These are phyloP conservation scores for Trinorchestia longiramus DNA, from an alignment of 1,140 invertebrate genomes.

Conservation along the genomic window DNA sequence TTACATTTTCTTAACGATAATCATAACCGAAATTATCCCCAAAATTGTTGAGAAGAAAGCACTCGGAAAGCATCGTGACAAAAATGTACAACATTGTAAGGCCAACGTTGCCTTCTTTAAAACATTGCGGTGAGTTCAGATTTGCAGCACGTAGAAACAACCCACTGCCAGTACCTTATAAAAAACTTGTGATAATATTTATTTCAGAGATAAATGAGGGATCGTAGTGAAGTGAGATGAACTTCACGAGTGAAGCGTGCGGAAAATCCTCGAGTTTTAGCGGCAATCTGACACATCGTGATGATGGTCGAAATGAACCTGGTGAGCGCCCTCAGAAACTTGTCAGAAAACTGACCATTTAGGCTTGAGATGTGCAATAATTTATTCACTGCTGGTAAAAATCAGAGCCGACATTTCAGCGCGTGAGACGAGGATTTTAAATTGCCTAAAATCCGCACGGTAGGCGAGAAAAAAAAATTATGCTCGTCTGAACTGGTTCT, in stretches of 20 bases:
- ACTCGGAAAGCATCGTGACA: too few relatives aligned
- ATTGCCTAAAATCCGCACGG: background rate
- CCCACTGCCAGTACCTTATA: background rate
- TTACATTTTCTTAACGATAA: too few relatives aligned
- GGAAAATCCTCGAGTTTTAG: background rate
- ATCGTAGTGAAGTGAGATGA: background rate
- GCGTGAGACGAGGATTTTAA: background rate
- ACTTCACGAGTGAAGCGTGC: background rate
- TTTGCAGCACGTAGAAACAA: background rate
- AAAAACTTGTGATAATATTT: background rate
- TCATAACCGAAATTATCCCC: too few relatives aligned
- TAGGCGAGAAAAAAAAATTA: background rate
- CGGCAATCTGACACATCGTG: background rate
- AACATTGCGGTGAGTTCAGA: too few relatives aligned
- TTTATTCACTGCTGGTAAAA: background rate
- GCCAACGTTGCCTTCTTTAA: too few relatives aligned
- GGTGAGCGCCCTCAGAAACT: background rate
- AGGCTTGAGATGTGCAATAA: background rate
- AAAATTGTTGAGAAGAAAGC: too few relatives aligned
- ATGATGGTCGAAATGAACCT: background rate
- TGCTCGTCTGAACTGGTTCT: background rate
- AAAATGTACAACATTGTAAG: too few relatives aligned
- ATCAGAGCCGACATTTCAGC: background rate
- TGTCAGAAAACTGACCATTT: slow-evolving; percentile 31
- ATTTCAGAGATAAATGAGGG: background rate